Percentiles rank a stretch among this genome's conserved stretches.
These are phyloP conservation scores for Scaptomyza tumidula DNA, from an alignment of 2,888 invertebrate genomes.

Conservation along the genomic window DNA sequence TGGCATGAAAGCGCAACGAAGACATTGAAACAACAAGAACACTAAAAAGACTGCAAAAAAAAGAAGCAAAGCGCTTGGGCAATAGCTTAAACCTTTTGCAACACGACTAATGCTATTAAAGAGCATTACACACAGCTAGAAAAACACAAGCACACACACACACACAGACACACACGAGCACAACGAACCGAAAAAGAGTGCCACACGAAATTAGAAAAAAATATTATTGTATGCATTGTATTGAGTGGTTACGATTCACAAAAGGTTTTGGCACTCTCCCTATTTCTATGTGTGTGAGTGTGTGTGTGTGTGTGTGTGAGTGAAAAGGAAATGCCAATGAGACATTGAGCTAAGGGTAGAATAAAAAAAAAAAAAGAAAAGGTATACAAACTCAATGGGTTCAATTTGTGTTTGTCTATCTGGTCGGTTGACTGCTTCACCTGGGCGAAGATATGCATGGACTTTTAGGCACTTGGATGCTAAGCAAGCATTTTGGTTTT, in stretches of 20 bases:
- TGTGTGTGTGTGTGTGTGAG: conserved; percentile 11
- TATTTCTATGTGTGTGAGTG: neutral
- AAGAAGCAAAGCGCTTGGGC: conserved; percentile 45
- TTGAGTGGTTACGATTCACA: conserved; percentile 56
- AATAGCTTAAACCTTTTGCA: conserved; percentile 68
- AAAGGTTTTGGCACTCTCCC: conserved; percentile 41
- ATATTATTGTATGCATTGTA: conserved; percentile 72
- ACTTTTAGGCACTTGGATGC: conserved; percentile 54
- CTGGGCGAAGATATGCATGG: conserved; percentile 44
- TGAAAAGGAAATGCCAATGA: conserved; percentile 31
- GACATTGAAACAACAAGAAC: conserved; percentile 52
- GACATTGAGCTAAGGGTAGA: neutral
- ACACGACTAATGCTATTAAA: conserved; percentile 75
- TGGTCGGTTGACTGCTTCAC: conserved; percentile 10
- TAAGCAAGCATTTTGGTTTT: conserved; percentile 41
- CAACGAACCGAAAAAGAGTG: conserved; percentile 20
- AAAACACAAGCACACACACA: conserved; percentile 19
- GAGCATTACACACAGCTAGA: conserved; percentile 59
- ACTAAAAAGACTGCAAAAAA: conserved; percentile 12
- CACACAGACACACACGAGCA: conserved; percentile 2
- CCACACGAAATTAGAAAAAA: conserved; percentile 70
- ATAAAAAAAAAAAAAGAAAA: neutral
- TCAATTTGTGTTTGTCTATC: conserved; percentile 47
- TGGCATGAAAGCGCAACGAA: conserved; percentile 76
- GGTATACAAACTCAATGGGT: conserved; percentile 26